Evolutionary conservation across 2,888 invertebrate species (phyloP).

Genomic region (Euphydryas editha): DNA sequence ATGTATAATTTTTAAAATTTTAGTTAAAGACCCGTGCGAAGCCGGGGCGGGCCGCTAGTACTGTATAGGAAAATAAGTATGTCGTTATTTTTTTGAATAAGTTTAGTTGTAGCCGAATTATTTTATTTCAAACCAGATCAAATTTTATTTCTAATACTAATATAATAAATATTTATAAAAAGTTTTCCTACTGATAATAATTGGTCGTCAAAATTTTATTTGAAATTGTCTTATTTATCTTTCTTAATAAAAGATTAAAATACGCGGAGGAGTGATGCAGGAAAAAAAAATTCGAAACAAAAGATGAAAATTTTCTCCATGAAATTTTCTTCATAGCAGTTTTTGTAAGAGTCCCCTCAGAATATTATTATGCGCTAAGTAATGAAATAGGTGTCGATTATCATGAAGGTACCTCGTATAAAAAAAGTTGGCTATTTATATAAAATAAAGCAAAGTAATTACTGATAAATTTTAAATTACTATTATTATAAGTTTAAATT

Average conservation of each 20-base stretch:
- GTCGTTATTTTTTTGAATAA: background rate
- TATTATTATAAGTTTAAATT: too few species aligned
- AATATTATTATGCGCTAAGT: slow-evolving; percentile 14
- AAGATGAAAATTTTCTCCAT: slow-evolving; percentile 1
- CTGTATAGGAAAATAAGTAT: background rate
- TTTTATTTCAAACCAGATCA: background rate
- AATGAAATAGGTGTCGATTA: slow-evolving; percentile 10
- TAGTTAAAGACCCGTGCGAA: too few species aligned
- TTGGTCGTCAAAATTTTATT: background rate
- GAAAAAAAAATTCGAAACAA: slow-evolving; percentile 4
- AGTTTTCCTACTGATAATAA: too few species aligned
- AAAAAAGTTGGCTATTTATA: background rate
- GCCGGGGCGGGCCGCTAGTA: too few species aligned
- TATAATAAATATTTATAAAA: background rate
- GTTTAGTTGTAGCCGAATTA: background rate
- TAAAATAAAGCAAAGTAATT: too few species aligned
- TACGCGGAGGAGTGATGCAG: background rate
- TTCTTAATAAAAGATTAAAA: slow-evolving; percentile 14
- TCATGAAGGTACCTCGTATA: background rate
- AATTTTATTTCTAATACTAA: background rate
- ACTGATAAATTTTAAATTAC: too few species aligned
- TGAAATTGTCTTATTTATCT: slow-evolving; percentile 2
- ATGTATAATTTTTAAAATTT: too few species aligned
- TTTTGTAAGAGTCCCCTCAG: slow-evolving; percentile 6
- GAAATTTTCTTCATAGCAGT: slow-evolving; percentile 14